Evolutionary conservation across 2,797 vertebrate genomes (phyloP), one percentile per base, ranked within the genome.

Genomic region (Mionectes olivaceus): DNA sequence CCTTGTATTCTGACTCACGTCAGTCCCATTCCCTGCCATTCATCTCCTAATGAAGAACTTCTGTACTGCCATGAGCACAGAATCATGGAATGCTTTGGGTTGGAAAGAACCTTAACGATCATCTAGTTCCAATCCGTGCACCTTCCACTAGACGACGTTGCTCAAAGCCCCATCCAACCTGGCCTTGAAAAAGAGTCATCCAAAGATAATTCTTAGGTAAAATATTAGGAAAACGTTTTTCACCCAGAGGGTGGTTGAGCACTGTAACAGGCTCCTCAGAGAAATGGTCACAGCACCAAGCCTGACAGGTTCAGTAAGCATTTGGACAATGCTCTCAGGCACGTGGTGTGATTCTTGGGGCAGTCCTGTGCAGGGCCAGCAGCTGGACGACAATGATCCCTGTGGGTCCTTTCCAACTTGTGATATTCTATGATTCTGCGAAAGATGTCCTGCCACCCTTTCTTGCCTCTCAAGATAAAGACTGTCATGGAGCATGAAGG

Each of bases 401-500:
- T 32, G 22, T 35, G 59, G 30, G 9, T 35, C 14, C 33, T 52
- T 59, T 78, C 12, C 33, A 71, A 14, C 80, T 47, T 18, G 16
- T 22, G 33, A 55, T 43, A 68, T 35, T 82, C 39, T 30, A 13
- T 10, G 6, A 59, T 59, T 77, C 52, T 71, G 39, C 83, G 18
- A 80, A 70, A 91, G 37, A 77, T 53, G 28, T 60, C 30, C 60
- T 50, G 22, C 43, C 11, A 9, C 23, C 4, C 30, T 57, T 93
- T 74, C 56, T 70, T 83, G 52, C 33, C 63, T 83, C 50, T 83
- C 46, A 94, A 74, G 43, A 59, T 55, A 33, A 84, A 85, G 68
- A 65, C 28, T 41, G 88, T 12, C 28, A 46, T 7, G 47, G 53
- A 88, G 22, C 7, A 6, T 7, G 33, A 93, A 37, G 8, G 28